phyloP scores from a whole-genome alignment of 2,888 invertebrate species.

The Argynnis bischoffii region DNA sequence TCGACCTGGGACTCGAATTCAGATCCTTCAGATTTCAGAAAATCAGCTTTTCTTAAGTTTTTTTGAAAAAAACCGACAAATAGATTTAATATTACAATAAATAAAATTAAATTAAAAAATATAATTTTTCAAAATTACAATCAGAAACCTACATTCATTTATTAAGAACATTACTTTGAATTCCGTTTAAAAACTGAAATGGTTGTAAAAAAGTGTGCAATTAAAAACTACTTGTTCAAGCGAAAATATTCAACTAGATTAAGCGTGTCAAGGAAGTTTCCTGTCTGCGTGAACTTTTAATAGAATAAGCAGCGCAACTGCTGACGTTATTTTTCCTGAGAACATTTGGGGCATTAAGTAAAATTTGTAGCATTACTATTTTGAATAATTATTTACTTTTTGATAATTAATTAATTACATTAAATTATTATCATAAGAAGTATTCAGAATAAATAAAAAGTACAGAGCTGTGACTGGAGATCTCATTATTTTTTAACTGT shows the following conservation, averaged over 20 bases:
- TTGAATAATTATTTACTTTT: neutral
- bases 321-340: constrained; percentile 4
- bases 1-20: too few species aligned
- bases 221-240: constrained; percentile 15
- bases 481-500: too few species aligned
- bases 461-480: too few species aligned
- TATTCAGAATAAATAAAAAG: too few species aligned
- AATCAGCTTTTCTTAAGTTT: too few species aligned
- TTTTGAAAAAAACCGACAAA: too few species aligned
- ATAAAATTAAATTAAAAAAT: neutral
- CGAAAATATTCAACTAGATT: constrained; percentile 18
- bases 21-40: too few species aligned
- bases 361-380: neutral
- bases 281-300: constrained; percentile 17
- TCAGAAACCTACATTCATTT: neutral
- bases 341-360: constrained; percentile 1
- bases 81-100: too few species aligned
- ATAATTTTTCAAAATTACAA: neutral
- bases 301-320: constrained; percentile 13
- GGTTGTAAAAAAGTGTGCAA: constrained; percentile 16
- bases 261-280: constrained; percentile 18
- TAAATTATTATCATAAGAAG: too few species aligned
- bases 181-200: constrained; percentile 8
- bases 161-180: constrained; percentile 1
- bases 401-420: neutral